Percentiles rank a stretch among this genome's conserved stretches.
Conservation (phyloP, 2,888 invertebrate genomes). For the Amorpha juglandis region DNA sequence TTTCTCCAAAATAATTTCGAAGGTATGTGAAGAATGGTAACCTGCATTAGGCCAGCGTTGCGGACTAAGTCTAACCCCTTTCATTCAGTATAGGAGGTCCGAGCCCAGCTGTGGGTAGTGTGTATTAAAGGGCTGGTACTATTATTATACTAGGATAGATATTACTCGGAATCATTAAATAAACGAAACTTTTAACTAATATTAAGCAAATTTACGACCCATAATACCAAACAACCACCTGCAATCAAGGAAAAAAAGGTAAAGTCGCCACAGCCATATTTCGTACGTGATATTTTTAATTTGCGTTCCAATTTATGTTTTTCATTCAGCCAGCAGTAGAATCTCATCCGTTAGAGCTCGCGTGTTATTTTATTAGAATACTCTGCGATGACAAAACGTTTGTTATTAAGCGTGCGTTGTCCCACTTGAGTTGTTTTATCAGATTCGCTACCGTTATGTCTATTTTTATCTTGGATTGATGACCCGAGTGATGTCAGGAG, state of each 20-base stretch:
- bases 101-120: too few relatives aligned
- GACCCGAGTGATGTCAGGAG: not conserved
- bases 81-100: too few relatives aligned
- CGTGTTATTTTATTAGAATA: conserved; percentile 11
- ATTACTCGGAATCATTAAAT: too few relatives aligned
- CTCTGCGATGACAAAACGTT: conserved; percentile 4
- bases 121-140: too few relatives aligned
- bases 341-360: not conserved
- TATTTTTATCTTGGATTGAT: conserved; percentile 24
- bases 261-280: not conserved
- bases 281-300: not conserved
- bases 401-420: conserved; percentile 13
- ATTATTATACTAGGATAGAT: too few relatives aligned
- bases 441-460: conserved; percentile 26
- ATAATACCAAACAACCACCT: not conserved
- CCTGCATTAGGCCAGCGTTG: too few relatives aligned
- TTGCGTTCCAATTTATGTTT: conserved; percentile 5
- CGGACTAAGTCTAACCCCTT: too few relatives aligned
- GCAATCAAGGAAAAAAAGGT: not conserved
- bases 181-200: too few relatives aligned
- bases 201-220: not conserved
- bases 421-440: conserved; percentile 5
- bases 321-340: not conserved
- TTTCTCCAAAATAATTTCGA: too few relatives aligned
- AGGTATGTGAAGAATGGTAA: too few relatives aligned